Conservation (phyloP, 1,140 invertebrate genomes). For the Caerostris darwini region DNA sequence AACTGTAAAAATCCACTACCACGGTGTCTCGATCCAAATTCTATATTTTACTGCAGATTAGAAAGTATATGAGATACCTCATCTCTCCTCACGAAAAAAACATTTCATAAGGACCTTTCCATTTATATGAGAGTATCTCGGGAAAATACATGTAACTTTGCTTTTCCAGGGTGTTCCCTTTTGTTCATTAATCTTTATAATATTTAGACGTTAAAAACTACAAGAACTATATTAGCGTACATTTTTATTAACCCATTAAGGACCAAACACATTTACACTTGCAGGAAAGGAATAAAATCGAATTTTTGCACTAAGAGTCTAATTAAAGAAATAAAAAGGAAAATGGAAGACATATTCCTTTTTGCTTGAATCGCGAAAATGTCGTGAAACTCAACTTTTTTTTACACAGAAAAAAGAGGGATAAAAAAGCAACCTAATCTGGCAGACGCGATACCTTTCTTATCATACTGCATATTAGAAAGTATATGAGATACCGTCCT, state of each 20-base stretch:
- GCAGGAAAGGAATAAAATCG: no score
- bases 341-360: no score
- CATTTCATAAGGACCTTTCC: conserved; percentile 21
- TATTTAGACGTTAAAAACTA: background rate
- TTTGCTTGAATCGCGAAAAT: no score
- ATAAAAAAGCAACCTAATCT: conserved; percentile 26
- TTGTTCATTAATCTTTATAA: background rate
- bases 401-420: background rate
- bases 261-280: no score
- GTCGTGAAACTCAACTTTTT: no score
- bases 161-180: background rate
- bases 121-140: conserved; percentile 4
- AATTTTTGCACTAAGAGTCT: no score
- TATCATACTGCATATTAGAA: conserved; percentile 35
- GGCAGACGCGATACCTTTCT: conserved; percentile 59
- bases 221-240: no score
- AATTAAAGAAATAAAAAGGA: no score
- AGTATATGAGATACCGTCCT: background rate
- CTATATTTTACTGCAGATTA: conserved; percentile 44
- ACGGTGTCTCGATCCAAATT: conserved; percentile 2
- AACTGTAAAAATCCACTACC: background rate
- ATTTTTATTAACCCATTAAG: no score
- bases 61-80: background rate
- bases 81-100: conserved; percentile 15
- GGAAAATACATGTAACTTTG: background rate